A percentile compares a stretch with the other conserved stretches of the same genome.
phyloP scores from a whole-genome alignment of 2,797 vertebrate genomes.

The Brachymystax lenok region DNA sequence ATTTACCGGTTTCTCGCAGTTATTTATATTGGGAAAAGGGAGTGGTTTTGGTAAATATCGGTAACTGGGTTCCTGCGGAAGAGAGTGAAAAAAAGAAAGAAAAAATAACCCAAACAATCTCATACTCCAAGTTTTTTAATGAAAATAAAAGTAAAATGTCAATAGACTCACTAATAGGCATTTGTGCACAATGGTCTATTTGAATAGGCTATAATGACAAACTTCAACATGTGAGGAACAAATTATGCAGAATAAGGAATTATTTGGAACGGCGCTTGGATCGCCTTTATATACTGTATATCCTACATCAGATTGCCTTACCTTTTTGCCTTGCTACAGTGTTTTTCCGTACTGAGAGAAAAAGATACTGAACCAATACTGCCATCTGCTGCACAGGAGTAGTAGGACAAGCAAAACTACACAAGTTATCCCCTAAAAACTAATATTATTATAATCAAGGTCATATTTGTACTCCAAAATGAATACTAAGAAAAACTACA shows the following conservation, averaged over 20 bases:
- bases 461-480: too few relatives aligned
- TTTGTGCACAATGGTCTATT: not conserved
- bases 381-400: slow-evolving; percentile 8
- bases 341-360: not conserved
- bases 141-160: not conserved
- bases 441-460: too few relatives aligned
- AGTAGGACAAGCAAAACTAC: too few relatives aligned
- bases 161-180: not conserved
- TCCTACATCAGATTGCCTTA: not conserved
- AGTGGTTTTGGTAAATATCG: too few relatives aligned
- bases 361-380: not conserved
- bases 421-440: too few relatives aligned
- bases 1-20: too few relatives aligned
- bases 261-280: not conserved
- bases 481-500: too few relatives aligned
- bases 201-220: not conserved
- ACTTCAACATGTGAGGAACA: too few relatives aligned
- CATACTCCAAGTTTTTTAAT: not conserved
- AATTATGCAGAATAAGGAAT: too few relatives aligned
- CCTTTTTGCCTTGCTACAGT: not conserved
- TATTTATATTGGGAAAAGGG: too few relatives aligned
- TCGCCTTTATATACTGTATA: too few relatives aligned
- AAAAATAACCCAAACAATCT: not conserved
- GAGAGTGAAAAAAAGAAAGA: too few relatives aligned
- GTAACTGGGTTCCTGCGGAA: not conserved